Conservation (phyloP, 2,797 vertebrate genomes). For the Lepus townsendii region DNA sequence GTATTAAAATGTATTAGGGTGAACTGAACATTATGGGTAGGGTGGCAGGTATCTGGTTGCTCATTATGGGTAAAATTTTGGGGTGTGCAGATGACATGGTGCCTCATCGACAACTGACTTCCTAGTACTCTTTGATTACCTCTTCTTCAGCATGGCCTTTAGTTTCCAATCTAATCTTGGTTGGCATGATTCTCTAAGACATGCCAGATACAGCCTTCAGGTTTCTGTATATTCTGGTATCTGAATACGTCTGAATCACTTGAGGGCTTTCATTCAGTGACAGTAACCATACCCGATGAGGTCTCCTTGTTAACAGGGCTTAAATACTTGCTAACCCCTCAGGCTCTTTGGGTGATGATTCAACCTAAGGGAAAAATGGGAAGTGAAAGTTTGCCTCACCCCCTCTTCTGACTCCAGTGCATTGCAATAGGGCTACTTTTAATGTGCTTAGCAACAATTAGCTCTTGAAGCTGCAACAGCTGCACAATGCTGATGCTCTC, state of each 20-base stretch:
- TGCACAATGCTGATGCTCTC: constrained; percentile 91
- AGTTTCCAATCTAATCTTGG: constrained; percentile 74
- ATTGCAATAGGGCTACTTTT: constrained; percentile 87
- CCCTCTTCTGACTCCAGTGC: constrained; percentile 82
- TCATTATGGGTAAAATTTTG: background rate
- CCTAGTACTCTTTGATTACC: constrained; percentile 28
- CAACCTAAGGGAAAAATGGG: constrained; percentile 71
- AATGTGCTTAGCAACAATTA: constrained; percentile 90
- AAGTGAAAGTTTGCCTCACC: constrained; percentile 81
- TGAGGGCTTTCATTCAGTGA: constrained; percentile 78
- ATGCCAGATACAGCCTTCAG: constrained; percentile 77
- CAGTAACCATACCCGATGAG: constrained; percentile 77
- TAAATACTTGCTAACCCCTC: constrained; percentile 73
- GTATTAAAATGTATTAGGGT: background rate
- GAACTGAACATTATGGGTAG: background rate
- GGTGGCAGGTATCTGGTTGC: background rate
- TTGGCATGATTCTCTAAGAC: constrained; percentile 74
- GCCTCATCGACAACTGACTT: background rate
- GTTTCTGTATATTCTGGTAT: constrained; percentile 81
- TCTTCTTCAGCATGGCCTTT: constrained; percentile 45
- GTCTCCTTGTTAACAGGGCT: constrained; percentile 75
- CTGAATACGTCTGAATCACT: constrained; percentile 81
- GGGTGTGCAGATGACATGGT: constrained; percentile 16
- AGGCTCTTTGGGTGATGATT: constrained; percentile 72
- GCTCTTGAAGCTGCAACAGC: constrained; percentile 91